Percentiles rank a stretch among this genome's conserved stretches.
Evolutionary conservation across 2,113 vertebrate genomes (phyloP).

Genomic region (Notechis scutatus): DNA sequence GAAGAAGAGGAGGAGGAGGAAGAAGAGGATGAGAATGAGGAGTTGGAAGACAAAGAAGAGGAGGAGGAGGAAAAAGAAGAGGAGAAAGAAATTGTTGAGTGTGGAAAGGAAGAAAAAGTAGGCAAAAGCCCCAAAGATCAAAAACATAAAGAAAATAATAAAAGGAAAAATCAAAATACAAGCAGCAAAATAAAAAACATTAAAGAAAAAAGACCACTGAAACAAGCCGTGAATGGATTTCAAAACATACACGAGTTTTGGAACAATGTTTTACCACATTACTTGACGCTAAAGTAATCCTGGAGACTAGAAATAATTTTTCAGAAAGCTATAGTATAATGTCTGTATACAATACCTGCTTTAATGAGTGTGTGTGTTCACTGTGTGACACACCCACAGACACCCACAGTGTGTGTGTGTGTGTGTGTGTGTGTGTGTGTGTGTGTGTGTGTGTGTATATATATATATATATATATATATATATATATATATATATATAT

Average conservation of each 20-base stretch:
- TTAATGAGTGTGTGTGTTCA: neutral
- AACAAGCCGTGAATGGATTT: slow-evolving; percentile 57
- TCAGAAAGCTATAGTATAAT: slow-evolving; percentile 17
- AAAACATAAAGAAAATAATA: slow-evolving; percentile 37
- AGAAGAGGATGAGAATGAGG: neutral
- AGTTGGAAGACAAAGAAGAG: neutral
- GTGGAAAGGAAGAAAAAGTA: slow-evolving; percentile 12
- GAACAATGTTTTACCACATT: slow-evolving; percentile 85
- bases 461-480: too few relatives aligned
- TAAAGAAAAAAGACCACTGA: slow-evolving; percentile 53
- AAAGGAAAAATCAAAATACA: slow-evolving; percentile 36
- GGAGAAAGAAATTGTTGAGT: slow-evolving; percentile 10
- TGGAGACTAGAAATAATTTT: slow-evolving; percentile 17
- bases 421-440: too few relatives aligned
- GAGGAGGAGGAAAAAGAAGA: slow-evolving; percentile 3
- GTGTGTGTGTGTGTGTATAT: too few relatives aligned
- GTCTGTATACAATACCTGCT: neutral
- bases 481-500: neutral
- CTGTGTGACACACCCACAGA: neutral
- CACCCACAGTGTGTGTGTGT: too few relatives aligned
- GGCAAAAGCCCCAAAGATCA: slow-evolving; percentile 45
- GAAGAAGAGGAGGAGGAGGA: rapidly evolving
- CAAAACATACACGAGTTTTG: slow-evolving; percentile 77
- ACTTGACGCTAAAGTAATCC: slow-evolving; percentile 80
- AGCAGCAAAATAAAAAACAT: slow-evolving; percentile 39